A percentile compares a stretch with the other conserved stretches of the same genome.
These are phyloP conservation scores for Hoplias malabaricus DNA, from an alignment of 2,113 vertebrate genomes.

Conservation along the genomic window DNA sequence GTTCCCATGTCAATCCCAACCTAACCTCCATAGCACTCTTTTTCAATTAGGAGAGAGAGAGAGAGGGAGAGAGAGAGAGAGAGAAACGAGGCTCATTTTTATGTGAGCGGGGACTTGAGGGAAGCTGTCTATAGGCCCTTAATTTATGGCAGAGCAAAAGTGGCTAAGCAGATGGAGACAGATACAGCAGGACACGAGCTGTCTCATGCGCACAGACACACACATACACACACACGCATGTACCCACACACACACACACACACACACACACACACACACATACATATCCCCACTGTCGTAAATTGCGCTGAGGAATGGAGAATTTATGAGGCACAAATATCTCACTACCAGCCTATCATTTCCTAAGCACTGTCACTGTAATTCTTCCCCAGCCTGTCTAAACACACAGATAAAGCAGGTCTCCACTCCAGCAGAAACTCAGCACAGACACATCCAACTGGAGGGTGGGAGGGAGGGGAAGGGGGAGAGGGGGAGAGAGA, in stretches of 20 bases:
- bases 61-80: conserved; percentile 21
- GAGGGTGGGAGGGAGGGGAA: conserved; percentile 18
- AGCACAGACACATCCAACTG: conserved; percentile 45
- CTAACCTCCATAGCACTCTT: conserved; percentile 39
- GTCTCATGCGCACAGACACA: conserved; percentile 56
- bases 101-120: conserved; percentile 59
- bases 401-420: conserved; percentile 62
- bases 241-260: conserved; percentile 44
- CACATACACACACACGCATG: neutral
- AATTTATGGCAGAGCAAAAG: conserved; percentile 66
- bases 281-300: conserved; percentile 49
- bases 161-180: conserved; percentile 67
- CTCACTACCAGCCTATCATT: conserved; percentile 69
- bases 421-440: conserved; percentile 48
- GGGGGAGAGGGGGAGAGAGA: conserved; percentile 10
- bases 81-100: conserved; percentile 46
- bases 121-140: conserved; percentile 62
- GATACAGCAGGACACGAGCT: conserved; percentile 65
- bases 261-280: conserved; percentile 18
- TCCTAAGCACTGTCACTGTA: conserved; percentile 67
- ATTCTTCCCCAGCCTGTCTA: conserved; percentile 63
- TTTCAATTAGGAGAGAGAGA: conserved; percentile 45
- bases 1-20: conserved; percentile 47
- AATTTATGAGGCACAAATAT: conserved; percentile 70
- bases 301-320: conserved; percentile 66